These are phyloP conservation scores for Wiebesia pumilae DNA, from an alignment of 1,140 invertebrate species.

Conservation along the genomic window DNA sequence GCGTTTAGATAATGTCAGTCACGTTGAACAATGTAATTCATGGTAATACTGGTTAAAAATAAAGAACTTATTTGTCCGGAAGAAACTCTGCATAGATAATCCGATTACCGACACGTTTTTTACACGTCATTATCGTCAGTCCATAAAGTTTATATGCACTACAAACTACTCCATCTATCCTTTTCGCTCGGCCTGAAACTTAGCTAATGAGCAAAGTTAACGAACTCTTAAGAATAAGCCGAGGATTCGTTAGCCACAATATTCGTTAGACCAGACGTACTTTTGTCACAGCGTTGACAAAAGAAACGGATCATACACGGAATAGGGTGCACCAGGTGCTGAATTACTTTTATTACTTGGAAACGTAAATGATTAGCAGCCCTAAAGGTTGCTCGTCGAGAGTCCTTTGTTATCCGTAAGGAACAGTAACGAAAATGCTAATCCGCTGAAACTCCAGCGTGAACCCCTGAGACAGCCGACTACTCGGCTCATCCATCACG, in stretches of 20 bases:
- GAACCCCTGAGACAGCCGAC: background rate
- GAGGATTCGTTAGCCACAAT: background rate
- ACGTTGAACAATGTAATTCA: background rate
- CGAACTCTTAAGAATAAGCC: background rate
- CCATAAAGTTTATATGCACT: background rate
- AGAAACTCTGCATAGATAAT: background rate
- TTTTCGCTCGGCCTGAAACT: too few relatives aligned
- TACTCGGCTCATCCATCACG: background rate
- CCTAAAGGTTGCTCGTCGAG: background rate
- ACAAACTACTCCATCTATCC: background rate
- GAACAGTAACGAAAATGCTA: constrained; percentile 1
- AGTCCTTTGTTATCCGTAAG: background rate
- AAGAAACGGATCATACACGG: background rate
- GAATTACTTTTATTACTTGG: background rate
- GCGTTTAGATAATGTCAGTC: background rate
- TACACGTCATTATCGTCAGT: background rate
- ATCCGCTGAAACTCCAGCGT: background rate
- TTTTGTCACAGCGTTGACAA: background rate
- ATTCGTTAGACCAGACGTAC: background rate
- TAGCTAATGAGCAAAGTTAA: background rate
- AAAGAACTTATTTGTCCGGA: background rate
- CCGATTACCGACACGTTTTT: background rate
- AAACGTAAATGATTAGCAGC: background rate
- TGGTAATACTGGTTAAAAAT: background rate
- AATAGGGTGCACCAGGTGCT: background rate